Evolutionary conservation across 2,888 invertebrate genomes (phyloP), one percentile per base, ranked within the genome.

Genomic region (Philhelius pedissequus): DNA sequence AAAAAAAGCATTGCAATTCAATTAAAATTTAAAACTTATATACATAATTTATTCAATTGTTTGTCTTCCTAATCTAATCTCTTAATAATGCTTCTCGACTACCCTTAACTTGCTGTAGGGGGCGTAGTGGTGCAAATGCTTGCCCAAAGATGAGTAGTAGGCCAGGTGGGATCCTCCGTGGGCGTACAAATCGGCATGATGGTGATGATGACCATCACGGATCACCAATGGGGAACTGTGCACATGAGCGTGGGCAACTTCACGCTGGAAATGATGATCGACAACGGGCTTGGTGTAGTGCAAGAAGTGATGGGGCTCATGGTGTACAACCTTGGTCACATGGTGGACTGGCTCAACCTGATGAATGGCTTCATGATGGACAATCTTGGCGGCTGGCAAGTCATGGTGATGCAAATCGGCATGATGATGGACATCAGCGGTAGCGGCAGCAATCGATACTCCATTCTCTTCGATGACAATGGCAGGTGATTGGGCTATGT

Each of bases 301-400:
- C 87, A 90, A 79, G 87, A 88, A 89, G n/a, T 90, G 90, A 84
- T 90, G 90, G 7, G 90, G 90, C 64, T 90, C 91, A 76, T 90
- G 90, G 30, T 90, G 90, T 73, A 90, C 89, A 68, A 90, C 90
- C 76, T 90, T 90, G 86, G 90, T 90, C 62, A 90, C 90, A 87
- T 90, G 90, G 81, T 90, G 90, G 32, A 90, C 90, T 4, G 90
- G 89, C 74, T 89, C 90, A 32, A 90, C 90, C 32, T 90, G 89
- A 81, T 90, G 90, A n/a, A 90, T 90, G 40, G 90, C 75, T 76
- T 90, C 90, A 58, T 90, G 90, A 86, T 90, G 90, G 27, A 90
- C 88, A 60, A 90, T 88, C 50, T 89, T 88, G 27, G 90, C 89
- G 43, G 90, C 86, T 1, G 88, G 88, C n/a, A 86, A 86, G 54